A percentile compares a stretch with the other conserved stretches of the same genome.
Conservation (phyloP, 2,113 vertebrate species). For the Leptodactylus fuscus region DNA sequence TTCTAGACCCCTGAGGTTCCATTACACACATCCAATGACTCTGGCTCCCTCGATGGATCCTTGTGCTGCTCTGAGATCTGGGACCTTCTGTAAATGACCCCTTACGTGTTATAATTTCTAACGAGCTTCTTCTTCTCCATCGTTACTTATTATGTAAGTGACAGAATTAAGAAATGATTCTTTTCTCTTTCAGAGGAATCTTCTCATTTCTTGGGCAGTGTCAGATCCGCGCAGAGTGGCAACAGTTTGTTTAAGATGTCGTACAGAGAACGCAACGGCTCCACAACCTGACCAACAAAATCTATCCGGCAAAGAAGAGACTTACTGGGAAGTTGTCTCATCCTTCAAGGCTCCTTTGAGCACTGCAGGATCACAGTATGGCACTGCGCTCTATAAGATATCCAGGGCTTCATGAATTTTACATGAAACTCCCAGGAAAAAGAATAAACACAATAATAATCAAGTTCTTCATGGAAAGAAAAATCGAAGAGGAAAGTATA, state of each 20-base stretch:
- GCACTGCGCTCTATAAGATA: background rate
- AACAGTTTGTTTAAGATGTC: background rate
- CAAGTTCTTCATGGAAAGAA: background rate
- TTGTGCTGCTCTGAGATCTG: too few relatives aligned
- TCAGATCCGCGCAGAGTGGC: background rate
- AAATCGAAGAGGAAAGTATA: background rate
- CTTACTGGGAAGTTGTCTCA: background rate
- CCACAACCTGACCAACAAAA: background rate
- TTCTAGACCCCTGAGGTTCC: too few relatives aligned
- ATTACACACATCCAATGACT: too few relatives aligned
- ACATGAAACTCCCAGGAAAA: constrained; percentile 31
- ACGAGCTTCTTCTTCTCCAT: background rate
- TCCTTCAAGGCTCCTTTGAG: constrained; percentile 18
- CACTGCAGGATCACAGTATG: constrained; percentile 16
- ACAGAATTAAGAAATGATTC: background rate
- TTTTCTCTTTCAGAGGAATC: background rate
- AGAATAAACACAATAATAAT: constrained; percentile 34
- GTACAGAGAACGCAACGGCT: background rate
- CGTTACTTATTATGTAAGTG: background rate
- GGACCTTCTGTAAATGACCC: background rate
- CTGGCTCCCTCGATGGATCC: too few relatives aligned
- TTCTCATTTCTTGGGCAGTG: background rate
- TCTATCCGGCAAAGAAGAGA: background rate
- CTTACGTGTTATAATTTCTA: background rate
- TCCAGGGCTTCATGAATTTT: constrained; percentile 30